Evolutionary conservation across 2,113 vertebrate genomes (phyloP).

Genomic region (Cichladusa arquata): DNA sequence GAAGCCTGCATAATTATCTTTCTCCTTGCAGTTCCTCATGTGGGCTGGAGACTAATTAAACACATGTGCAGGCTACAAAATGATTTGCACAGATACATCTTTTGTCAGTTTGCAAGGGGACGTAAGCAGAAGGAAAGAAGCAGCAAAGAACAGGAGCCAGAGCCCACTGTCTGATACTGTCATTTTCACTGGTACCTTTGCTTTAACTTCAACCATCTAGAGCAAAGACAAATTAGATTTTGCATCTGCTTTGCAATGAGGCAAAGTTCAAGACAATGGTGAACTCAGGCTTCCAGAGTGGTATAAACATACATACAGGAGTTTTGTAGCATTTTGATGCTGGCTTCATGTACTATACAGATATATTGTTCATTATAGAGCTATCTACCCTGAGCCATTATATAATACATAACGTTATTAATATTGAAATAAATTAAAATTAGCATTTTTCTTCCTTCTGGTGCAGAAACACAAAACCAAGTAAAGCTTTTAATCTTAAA

Average conservation of each 20-base stretch:
- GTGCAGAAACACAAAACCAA: not conserved
- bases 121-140: not conserved
- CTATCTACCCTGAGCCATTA: not conserved
- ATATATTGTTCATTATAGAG: not conserved
- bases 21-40: slow-evolving; percentile 38
- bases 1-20: slow-evolving; percentile 53
- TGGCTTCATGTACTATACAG: not conserved
- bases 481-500: not conserved
- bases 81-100: not conserved
- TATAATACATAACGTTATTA: not conserved
- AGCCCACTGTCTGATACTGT: not conserved
- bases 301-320: rapidly evolving
- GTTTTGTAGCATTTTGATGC: not conserved
- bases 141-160: not conserved
- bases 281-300: not conserved
- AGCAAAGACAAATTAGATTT: not conserved
- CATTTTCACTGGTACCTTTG: not conserved
- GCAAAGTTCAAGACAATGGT: rapidly evolving
- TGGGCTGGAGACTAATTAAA: slow-evolving; percentile 55
- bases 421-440: not conserved
- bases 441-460: not conserved
- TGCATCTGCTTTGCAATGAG: not conserved
- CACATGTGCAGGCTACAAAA: slow-evolving; percentile 8
- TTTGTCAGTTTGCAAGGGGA: not conserved
- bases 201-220: not conserved